Conservation (phyloP, 2,113 vertebrate genomes). For the Electrona antarctica region DNA sequence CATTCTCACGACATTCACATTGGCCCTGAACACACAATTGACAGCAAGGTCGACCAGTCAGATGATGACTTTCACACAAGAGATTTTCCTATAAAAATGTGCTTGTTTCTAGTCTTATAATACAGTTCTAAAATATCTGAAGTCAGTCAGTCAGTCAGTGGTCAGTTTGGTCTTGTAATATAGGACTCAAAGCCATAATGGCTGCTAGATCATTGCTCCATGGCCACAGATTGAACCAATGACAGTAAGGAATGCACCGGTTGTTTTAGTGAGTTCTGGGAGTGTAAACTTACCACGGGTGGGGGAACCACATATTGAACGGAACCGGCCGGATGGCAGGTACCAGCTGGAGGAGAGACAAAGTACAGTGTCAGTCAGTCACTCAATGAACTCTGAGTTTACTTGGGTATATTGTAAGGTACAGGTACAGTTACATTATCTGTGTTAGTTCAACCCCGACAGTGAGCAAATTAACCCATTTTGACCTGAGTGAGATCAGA, state of each 20-base stretch:
- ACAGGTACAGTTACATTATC: no score
- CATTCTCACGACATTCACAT: slow-evolving; percentile 84
- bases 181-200: no score
- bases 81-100: not conserved
- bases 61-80: not conserved
- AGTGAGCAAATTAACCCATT: not conserved
- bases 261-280: not conserved
- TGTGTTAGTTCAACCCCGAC: not conserved
- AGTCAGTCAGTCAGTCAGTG: no score
- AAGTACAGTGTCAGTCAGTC: not conserved
- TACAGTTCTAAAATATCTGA: not conserved
- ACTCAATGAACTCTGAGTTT: not conserved
- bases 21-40: slow-evolving; percentile 73
- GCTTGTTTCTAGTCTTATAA: not conserved
- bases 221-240: no score
- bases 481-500: no score
- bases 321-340: slow-evolving; percentile 89
- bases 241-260: not conserved
- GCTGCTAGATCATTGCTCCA: no score
- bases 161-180: no score
- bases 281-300: slow-evolving; percentile 71
- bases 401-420: no score
- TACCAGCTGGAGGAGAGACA: slow-evolving; percentile 76
- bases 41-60: slow-evolving; percentile 5
- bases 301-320: slow-evolving; percentile 57